These are phyloP conservation scores for Noctua janthe DNA, from an alignment of 2,888 invertebrate genomes.

Conservation along the genomic window DNA sequence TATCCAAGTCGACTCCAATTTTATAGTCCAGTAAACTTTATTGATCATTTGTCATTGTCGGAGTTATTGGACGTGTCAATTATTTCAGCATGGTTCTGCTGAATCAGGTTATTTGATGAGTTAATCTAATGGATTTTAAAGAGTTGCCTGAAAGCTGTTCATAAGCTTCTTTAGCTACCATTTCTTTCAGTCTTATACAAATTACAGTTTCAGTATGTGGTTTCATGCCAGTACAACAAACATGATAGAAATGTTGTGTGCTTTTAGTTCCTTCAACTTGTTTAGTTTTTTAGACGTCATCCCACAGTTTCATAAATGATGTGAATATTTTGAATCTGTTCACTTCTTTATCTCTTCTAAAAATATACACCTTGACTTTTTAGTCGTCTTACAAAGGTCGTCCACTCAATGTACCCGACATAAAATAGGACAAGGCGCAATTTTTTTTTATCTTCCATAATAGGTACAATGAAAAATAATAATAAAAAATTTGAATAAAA, in stretches of 20 bases:
- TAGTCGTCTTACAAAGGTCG: no score
- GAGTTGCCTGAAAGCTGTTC: not conserved
- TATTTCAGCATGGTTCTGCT: conserved; percentile 23
- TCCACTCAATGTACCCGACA: no score
- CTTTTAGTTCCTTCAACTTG: not conserved
- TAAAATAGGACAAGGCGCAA: not conserved
- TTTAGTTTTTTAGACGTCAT: not conserved
- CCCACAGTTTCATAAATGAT: not conserved
- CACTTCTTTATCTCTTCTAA: not conserved
- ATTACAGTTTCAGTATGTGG: not conserved
- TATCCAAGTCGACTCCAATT: conserved; percentile 60
- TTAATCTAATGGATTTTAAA: not conserved
- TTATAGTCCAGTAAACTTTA: conserved; percentile 65
- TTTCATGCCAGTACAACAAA: no score
- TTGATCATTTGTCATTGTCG: conserved; percentile 57
- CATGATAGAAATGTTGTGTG: no score
- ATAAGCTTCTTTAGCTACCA: not conserved
- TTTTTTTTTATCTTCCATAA: not conserved
- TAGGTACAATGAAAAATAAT: no score
- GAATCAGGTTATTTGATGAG: conserved; percentile 1
- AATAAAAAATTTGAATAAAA: no score
- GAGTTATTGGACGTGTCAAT: conserved; percentile 44
- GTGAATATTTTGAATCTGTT: not conserved
- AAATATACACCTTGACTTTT: no score
- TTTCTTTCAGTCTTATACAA: not conserved